These are phyloP conservation scores for Lucilia sericata DNA, from an alignment of 1,140 invertebrate species.

Conservation along the genomic window DNA sequence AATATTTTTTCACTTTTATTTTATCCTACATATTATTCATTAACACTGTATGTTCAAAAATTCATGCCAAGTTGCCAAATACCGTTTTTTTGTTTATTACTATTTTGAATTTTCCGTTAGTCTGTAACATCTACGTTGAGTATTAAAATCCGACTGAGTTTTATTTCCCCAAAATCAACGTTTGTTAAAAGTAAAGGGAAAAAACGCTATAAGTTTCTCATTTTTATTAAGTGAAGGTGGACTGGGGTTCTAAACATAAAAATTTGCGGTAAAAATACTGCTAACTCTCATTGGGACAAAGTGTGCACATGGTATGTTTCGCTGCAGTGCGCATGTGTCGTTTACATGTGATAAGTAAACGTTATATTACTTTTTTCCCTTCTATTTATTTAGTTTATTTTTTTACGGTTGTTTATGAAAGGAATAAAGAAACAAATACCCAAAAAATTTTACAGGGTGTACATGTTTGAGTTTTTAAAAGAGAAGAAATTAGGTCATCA, in stretches of 20 bases:
- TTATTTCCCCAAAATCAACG: background rate
- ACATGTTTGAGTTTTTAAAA: background rate
- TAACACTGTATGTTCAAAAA: background rate
- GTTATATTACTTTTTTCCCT: background rate
- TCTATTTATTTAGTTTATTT: background rate
- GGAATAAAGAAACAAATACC: no score
- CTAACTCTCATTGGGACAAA: background rate
- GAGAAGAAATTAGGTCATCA: constrained; percentile 4
- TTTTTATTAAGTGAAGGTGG: background rate
- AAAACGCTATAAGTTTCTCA: background rate
- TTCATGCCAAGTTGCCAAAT: background rate
- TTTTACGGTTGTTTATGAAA: constrained; percentile 10
- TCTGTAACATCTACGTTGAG: constrained; percentile 10
- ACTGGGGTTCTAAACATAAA: background rate
- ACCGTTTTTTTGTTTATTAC: background rate
- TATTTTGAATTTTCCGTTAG: background rate
- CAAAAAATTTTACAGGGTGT: background rate
- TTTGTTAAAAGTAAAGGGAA: background rate
- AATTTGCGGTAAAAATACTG: constrained; percentile 12
- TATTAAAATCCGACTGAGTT: constrained; percentile 24
- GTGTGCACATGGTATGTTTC: constrained; percentile 9
- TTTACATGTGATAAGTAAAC: constrained; percentile 9
- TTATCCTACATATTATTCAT: background rate
- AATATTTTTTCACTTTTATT: background rate
- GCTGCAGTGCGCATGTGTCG: background rate